Conservation (phyloP, 1,140 invertebrate species). For the Nymphalis io region DNA sequence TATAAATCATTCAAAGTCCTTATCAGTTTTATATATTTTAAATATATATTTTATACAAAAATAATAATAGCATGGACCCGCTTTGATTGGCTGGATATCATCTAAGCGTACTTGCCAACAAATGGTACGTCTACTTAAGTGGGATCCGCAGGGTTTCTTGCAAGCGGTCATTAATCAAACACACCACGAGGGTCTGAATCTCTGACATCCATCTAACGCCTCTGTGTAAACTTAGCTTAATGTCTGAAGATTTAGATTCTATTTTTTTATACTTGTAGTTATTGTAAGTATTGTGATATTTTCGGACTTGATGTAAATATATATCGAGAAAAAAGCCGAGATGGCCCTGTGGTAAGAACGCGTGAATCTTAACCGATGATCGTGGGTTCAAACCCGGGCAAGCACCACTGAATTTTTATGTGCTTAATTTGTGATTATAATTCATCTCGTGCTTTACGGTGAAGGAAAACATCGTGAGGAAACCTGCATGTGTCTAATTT, state of each 20-base stretch:
- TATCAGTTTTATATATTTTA: background rate
- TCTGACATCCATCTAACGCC: conserved; percentile 18
- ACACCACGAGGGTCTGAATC: conserved; percentile 24
- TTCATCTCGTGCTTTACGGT: too few species aligned
- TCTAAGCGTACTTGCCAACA: conserved; percentile 26
- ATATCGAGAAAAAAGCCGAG: too few species aligned
- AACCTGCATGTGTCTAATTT: too few species aligned
- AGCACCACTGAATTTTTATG: too few species aligned
- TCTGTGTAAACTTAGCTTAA: conserved; percentile 25
- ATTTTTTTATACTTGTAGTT: background rate
- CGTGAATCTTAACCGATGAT: too few species aligned
- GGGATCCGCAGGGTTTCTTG: conserved; percentile 26
- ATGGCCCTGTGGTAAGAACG: too few species aligned
- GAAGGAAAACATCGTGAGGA: too few species aligned
- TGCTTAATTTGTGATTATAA: too few species aligned
- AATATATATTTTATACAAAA: background rate
- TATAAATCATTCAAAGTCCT: too few species aligned
- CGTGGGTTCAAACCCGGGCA: too few species aligned
- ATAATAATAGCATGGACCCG: background rate
- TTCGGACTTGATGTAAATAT: too few species aligned
- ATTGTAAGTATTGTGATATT: background rate
- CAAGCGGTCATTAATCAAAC: conserved; percentile 27
- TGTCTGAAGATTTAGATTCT: conserved; percentile 4
- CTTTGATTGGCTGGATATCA: conserved; percentile 9
- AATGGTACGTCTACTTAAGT: conserved; percentile 30